These are phyloP conservation scores for Hybognathus amarus DNA, from an alignment of 2,797 vertebrate species.

Conservation along the genomic window DNA sequence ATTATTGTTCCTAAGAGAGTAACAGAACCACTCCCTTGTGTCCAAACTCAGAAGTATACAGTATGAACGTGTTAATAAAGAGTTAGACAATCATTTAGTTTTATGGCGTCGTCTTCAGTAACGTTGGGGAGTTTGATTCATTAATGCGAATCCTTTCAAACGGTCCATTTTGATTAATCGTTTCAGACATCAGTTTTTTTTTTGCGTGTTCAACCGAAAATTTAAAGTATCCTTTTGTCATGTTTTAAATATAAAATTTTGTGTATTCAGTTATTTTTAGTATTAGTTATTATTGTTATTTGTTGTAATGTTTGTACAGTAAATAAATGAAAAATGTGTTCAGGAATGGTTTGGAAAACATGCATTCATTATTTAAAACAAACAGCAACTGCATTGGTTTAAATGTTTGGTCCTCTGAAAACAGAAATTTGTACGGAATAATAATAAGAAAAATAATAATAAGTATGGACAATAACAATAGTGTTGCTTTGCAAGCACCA, in stretches of 20 bases:
- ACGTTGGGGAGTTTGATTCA: neutral
- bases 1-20: neutral
- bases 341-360: neutral
- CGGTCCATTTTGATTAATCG: neutral
- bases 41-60: neutral
- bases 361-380: neutral
- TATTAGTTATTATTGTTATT: neutral
- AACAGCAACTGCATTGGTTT: neutral
- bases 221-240: neutral
- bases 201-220: neutral
- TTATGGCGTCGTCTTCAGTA: neutral
- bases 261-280: too few relatives aligned
- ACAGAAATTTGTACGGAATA: too few relatives aligned
- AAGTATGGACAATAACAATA: too few relatives aligned
- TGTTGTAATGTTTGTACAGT: neutral
- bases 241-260: neutral
- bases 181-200: neutral
- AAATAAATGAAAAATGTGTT: neutral
- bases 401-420: neutral
- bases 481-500: too few relatives aligned
- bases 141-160: neutral
- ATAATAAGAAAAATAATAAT: too few relatives aligned
- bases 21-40: neutral
- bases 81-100: too few relatives aligned
- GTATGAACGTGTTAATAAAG: neutral